Evolutionary conservation across 2,888 invertebrate genomes (phyloP).

Genomic region (Acleris laterana): DNA sequence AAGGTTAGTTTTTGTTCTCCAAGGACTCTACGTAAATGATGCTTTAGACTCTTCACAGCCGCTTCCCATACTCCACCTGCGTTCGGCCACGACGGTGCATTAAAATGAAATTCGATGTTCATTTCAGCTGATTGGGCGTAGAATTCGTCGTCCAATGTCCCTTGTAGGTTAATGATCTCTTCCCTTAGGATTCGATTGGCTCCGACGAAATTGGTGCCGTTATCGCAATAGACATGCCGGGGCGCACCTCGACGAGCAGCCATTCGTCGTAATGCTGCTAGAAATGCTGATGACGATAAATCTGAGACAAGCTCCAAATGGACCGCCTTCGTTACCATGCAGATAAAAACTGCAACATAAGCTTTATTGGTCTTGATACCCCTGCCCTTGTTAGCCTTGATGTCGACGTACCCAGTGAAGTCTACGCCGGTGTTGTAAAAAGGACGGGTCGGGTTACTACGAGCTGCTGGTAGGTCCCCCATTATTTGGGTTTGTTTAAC

Average conservation of each 20-base stretch:
- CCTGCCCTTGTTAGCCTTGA: not conserved
- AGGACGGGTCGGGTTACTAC: not conserved
- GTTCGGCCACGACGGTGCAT: too few relatives aligned
- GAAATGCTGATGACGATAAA: too few relatives aligned
- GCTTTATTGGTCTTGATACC: too few relatives aligned
- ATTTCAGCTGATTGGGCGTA: too few relatives aligned
- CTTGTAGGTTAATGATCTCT: too few relatives aligned
- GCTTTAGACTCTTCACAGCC: too few relatives aligned
- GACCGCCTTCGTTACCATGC: not conserved
- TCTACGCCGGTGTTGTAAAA: not conserved
- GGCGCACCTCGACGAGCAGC: not conserved
- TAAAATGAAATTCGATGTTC: too few relatives aligned
- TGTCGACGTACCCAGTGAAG: not conserved
- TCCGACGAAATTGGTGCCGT: not conserved
- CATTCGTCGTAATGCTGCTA: too few relatives aligned
- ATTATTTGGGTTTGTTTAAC: not conserved
- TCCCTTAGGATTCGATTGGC: not conserved
- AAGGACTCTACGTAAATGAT: too few relatives aligned
- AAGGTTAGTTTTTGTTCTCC: too few relatives aligned
- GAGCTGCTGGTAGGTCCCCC: not conserved
- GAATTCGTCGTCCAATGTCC: too few relatives aligned
- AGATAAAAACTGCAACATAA: not conserved
- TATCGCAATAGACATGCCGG: not conserved
- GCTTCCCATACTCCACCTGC: too few relatives aligned
- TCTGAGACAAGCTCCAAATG: conserved; percentile 1